Evolutionary conservation across 2,113 vertebrate species (phyloP).

Genomic region (Trichechus manatus): DNA sequence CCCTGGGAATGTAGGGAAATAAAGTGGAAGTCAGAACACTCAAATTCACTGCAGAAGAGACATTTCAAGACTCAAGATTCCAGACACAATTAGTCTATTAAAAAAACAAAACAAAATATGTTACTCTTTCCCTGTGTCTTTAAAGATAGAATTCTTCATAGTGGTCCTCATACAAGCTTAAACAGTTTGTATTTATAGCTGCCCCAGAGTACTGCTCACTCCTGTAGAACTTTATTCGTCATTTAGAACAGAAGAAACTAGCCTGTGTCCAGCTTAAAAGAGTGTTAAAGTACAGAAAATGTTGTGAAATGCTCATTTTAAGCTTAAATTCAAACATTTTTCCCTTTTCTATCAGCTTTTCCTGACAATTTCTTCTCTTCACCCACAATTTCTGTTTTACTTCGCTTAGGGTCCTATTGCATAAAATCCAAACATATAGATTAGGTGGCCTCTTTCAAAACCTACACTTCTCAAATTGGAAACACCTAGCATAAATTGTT

Average conservation of each 20-base stretch:
- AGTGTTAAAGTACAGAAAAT: neutral
- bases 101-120: neutral
- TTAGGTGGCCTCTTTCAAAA: neutral
- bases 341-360: neutral
- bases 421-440: neutral
- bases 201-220: neutral
- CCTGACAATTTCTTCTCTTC: neutral
- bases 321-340: constrained; percentile 16
- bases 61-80: neutral
- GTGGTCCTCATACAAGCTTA: neutral
- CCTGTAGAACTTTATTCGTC: neutral
- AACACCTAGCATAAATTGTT: neutral
- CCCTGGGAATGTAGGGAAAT: rapidly evolving
- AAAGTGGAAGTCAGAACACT: neutral
- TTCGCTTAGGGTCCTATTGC: neutral
- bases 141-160: constrained; percentile 46
- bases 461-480: neutral
- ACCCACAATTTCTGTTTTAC: neutral
- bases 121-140: neutral
- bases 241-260: neutral
- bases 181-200: neutral
- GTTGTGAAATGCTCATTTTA: constrained; percentile 8
- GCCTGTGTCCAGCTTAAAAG: neutral
- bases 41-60: neutral
- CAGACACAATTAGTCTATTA: neutral